Conservation (phyloP, 92 coral and sea anemone genomes). For the Ricordea florida region DNA sequence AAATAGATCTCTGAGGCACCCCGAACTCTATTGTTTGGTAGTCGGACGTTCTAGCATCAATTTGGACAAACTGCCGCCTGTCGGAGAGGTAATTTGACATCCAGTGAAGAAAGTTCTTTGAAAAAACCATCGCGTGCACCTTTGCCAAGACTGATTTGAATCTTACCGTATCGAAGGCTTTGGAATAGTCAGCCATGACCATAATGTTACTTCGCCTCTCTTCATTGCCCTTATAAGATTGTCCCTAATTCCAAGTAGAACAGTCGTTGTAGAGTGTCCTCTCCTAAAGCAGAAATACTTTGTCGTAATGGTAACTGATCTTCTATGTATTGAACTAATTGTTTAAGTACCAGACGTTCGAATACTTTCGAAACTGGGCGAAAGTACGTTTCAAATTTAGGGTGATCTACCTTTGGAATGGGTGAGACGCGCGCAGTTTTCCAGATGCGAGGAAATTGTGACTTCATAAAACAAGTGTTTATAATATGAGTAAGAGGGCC, state of each 20-base stretch:
- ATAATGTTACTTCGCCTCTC: background rate
- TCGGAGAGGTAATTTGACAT: too few species aligned
- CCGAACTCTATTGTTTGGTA: too few species aligned
- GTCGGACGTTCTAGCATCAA: too few species aligned
- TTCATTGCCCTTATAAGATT: background rate
- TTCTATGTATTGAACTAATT: background rate
- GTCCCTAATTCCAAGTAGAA: slow-evolving; percentile 17
- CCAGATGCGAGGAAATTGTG: slow-evolving; percentile 8
- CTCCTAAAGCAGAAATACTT: background rate
- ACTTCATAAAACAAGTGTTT: slow-evolving; percentile 5
- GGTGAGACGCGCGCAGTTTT: slow-evolving; percentile 44
- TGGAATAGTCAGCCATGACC: background rate
- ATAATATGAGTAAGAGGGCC: slow-evolving; percentile 10
- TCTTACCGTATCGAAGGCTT: background rate
- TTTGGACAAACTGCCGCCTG: too few species aligned
- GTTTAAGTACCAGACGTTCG: slow-evolving; percentile 5
- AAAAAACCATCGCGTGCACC: too few species aligned
- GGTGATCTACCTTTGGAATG: slow-evolving; percentile 24
- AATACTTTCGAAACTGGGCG: slow-evolving; percentile 37
- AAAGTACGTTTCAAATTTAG: background rate
- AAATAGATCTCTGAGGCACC: too few species aligned
- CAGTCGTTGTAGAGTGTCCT: slow-evolving; percentile 19
- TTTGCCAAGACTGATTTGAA: too few species aligned
- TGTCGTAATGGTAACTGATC: background rate
- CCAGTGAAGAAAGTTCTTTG: too few species aligned